A percentile compares a stretch with the other conserved stretches of the same genome.
Conservation (phyloP, 2,113 vertebrate species). For the Dasyornis broadbenti region DNA sequence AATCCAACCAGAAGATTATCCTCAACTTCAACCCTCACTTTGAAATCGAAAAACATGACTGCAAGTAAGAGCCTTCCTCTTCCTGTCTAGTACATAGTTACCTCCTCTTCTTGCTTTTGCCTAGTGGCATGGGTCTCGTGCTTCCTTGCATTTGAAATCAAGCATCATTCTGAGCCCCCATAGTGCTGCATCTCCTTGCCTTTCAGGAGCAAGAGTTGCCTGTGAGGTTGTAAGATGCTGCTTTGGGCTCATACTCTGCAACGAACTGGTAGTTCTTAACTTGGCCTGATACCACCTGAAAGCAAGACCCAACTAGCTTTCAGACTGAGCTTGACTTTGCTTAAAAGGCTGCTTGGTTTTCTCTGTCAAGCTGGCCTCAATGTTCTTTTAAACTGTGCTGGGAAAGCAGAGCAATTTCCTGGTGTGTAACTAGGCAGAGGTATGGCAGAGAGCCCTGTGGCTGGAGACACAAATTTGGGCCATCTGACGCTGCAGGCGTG, state of each 20-base stretch:
- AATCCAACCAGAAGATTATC: conserved; percentile 91
- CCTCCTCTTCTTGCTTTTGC: not conserved
- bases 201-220: not conserved
- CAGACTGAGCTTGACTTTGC: not conserved
- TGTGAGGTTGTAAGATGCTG: not conserved
- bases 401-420: not conserved
- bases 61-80: conserved; percentile 82
- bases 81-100: not conserved
- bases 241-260: not conserved
- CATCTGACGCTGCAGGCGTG: not conserved
- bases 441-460: not conserved
- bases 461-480: not conserved
- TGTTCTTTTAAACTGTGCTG: not conserved
- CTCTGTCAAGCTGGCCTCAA: not conserved
- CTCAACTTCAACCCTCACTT: conserved; percentile 99
- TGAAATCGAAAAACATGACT: conserved; percentile 96
- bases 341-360: not conserved
- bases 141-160: not conserved
- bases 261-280: not conserved
- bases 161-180: not conserved
- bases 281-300: not conserved
- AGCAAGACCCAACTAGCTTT: not conserved
- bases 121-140: not conserved
- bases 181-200: not conserved
- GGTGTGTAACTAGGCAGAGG: not conserved